phyloP scores from a whole-genome alignment of 2,888 invertebrate species.

The Mimas tiliae region DNA sequence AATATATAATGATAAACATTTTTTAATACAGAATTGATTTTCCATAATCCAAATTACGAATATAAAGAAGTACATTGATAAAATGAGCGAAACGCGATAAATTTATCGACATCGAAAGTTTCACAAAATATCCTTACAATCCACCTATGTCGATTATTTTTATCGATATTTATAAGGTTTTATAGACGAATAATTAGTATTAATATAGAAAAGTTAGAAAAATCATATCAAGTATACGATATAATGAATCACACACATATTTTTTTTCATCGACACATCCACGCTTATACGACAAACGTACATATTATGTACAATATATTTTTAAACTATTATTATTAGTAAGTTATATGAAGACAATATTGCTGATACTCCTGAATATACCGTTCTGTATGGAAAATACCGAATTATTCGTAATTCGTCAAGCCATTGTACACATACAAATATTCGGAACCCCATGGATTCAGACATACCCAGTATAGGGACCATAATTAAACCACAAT shows the following conservation, averaged over 20 bases:
- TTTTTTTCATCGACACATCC: conserved; percentile 37
- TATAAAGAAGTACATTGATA: neutral
- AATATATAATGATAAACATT: neutral
- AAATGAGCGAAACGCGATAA: conserved; percentile 7
- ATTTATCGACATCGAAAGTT: conserved; percentile 5
- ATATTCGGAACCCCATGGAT: no score
- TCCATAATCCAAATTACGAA: neutral
- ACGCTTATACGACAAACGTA: conserved; percentile 45
- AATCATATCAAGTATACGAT: conserved; percentile 34
- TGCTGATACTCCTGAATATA: conserved; percentile 9
- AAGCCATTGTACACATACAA: no score
- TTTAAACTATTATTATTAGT: conserved; percentile 30
- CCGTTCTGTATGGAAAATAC: neutral
- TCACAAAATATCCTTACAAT: neutral
- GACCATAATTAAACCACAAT: no score
- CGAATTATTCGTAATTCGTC: neutral
- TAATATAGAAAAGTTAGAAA: conserved; percentile 46
- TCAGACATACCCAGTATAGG: no score
- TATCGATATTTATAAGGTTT: conserved; percentile 13
- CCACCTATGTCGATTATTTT: neutral
- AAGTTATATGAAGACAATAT: conserved; percentile 20
- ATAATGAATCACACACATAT: conserved; percentile 33
- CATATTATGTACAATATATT: conserved; percentile 40
- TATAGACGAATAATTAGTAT: conserved; percentile 38
- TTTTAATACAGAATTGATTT: neutral